Evolutionary conservation across 2,888 invertebrate genomes (phyloP).

Genomic region (Athalia rosae): DNA sequence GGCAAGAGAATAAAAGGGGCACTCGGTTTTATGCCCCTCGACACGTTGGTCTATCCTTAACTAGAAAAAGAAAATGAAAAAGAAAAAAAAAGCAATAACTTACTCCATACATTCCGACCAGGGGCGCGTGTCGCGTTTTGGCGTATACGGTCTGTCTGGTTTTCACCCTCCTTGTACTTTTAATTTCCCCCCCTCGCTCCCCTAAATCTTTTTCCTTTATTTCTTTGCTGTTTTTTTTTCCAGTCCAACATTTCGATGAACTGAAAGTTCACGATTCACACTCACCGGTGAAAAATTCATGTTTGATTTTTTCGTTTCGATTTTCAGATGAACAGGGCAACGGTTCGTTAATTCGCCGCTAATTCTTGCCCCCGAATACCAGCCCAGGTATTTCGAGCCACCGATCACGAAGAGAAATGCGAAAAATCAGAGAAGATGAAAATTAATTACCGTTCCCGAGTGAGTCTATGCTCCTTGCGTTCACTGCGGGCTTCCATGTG

Average conservation of each 20-base stretch:
- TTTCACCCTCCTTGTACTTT: neutral
- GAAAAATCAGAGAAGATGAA: constrained; percentile 38
- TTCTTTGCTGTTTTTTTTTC: neutral
- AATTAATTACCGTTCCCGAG: constrained; percentile 48
- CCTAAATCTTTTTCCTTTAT: neutral
- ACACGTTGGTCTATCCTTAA: neutral
- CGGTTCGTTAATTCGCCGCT: constrained; percentile 8
- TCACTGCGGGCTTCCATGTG: constrained; percentile 97
- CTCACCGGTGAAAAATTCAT: too few species aligned
- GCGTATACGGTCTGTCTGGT: neutral
- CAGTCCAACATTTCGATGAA: neutral
- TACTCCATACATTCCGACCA: too few species aligned
- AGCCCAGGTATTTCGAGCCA: neutral
- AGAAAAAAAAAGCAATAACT: neutral
- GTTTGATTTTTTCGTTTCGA: too few species aligned
- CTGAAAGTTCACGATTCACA: too few species aligned
- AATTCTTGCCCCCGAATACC: neutral
- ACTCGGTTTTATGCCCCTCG: neutral
- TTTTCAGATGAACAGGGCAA: too few species aligned
- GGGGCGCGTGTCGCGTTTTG: neutral
- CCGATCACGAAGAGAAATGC: neutral
- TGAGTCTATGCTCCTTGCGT: constrained; percentile 87
- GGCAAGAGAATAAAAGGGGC: neutral
- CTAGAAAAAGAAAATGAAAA: too few species aligned
- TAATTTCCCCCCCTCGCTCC: neutral